These are phyloP conservation scores for Vireo griseus DNA, from an alignment of 2,797 vertebrate species.

Conservation along the genomic window DNA sequence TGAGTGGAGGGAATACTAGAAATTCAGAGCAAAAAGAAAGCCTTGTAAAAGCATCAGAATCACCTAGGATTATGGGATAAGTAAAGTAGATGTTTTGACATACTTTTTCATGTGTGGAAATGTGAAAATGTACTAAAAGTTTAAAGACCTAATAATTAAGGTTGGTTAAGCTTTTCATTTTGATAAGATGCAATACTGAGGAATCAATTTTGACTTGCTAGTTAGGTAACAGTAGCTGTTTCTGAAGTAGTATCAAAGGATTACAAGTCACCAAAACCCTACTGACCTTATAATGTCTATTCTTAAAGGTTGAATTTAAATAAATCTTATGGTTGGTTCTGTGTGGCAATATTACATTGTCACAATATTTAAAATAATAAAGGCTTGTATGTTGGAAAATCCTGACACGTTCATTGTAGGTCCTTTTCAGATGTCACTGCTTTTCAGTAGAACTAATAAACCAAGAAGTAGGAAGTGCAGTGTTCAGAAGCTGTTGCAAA, in stretches of 20 bases:
- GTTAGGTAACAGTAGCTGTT: neutral
- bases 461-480: neutral
- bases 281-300: neutral
- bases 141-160: neutral
- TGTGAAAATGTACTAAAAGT: neutral
- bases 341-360: neutral
- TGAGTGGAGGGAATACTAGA: neutral
- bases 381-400: neutral
- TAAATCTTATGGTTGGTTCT: neutral
- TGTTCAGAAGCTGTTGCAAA: neutral
- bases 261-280: neutral
- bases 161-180: neutral
- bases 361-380: neutral
- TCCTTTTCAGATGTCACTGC: neutral
- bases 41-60: neutral
- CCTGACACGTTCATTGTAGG: neutral
- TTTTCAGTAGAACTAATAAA: neutral
- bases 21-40: neutral
- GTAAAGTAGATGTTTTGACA: neutral
- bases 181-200: neutral
- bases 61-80: neutral
- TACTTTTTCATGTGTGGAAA: neutral
- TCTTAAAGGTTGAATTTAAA: neutral
- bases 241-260: neutral
- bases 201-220: neutral